Conservation (phyloP, 2,888 invertebrate species). For the Cabera pusaria region DNA sequence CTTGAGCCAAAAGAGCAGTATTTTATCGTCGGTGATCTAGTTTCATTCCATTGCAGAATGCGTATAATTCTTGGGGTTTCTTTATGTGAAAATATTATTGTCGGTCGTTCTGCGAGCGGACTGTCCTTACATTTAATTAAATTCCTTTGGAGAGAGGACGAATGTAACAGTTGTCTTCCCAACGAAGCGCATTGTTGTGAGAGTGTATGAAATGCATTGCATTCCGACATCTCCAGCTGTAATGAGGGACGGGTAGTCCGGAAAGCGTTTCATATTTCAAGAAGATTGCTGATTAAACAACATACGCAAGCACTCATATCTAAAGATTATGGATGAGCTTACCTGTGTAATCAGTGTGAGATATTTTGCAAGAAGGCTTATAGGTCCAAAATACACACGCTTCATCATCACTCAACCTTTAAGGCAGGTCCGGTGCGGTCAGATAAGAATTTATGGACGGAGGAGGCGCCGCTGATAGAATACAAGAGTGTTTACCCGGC, state of each 20-base stretch:
- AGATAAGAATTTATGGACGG: constrained; percentile 76
- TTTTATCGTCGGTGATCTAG: constrained; percentile 32
- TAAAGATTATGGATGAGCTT: constrained; percentile 7
- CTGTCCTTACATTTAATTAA: constrained; percentile 53
- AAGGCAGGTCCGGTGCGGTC: constrained; percentile 54
- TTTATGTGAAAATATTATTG: constrained; percentile 45
- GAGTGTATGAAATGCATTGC: constrained; percentile 19
- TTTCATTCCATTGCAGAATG: constrained; percentile 33
- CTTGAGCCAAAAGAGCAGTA: constrained; percentile 28
- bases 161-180: constrained; percentile 29
- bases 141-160: constrained; percentile 41
- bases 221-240: constrained; percentile 18
- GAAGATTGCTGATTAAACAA: constrained; percentile 12
- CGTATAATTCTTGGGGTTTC: constrained; percentile 35
- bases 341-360: constrained; percentile 42
- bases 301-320: constrained; percentile 5
- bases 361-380: constrained; percentile 41
- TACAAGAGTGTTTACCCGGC: constrained; percentile 60
- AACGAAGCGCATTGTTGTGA: constrained; percentile 20
- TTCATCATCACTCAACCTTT: constrained; percentile 69
- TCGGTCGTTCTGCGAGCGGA: constrained; percentile 31
- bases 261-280: constrained; percentile 20
- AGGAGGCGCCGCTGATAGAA: constrained; percentile 69
- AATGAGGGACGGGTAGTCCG: constrained; percentile 18
- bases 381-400: constrained; percentile 56